Evolutionary conservation across 2,888 invertebrate species (phyloP).

Genomic region (Andrena bucephala): DNA sequence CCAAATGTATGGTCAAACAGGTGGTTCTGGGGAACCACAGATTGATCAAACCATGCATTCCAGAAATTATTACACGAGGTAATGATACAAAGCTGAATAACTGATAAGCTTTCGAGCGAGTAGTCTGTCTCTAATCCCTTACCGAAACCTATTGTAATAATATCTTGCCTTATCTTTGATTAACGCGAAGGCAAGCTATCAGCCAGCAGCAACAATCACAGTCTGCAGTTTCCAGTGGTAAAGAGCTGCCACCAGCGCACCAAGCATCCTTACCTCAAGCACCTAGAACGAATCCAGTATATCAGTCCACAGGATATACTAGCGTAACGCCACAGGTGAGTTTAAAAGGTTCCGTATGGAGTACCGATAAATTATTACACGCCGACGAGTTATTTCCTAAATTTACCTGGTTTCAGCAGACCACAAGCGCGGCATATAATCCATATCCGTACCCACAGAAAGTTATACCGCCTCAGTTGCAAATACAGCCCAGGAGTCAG

Average conservation of each 20-base stretch:
- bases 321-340: conserved; percentile 80
- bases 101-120: no score
- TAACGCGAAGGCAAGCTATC: conserved; percentile 79
- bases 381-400: background rate
- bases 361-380: background rate
- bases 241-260: conserved; percentile 83
- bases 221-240: conserved; percentile 75
- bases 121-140: no score
- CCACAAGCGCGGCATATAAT: conserved; percentile 74
- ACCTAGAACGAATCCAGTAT: conserved; percentile 78
- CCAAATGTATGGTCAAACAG: conserved; percentile 81
- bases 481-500: conserved; percentile 79
- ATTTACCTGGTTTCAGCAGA: conserved; percentile 55
- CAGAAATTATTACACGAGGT: conserved; percentile 77
- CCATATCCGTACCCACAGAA: conserved; percentile 80
- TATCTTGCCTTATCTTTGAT: conserved; percentile 11
- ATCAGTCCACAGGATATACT: conserved; percentile 79
- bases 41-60: conserved; percentile 83
- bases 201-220: conserved; percentile 80
- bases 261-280: conserved; percentile 83
- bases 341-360: background rate
- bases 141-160: background rate
- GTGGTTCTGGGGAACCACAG: conserved; percentile 78
- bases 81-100: background rate
- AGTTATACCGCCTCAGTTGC: conserved; percentile 76